Conservation (phyloP, 2,888 invertebrate species). For the Parascotia fuliginaria region DNA sequence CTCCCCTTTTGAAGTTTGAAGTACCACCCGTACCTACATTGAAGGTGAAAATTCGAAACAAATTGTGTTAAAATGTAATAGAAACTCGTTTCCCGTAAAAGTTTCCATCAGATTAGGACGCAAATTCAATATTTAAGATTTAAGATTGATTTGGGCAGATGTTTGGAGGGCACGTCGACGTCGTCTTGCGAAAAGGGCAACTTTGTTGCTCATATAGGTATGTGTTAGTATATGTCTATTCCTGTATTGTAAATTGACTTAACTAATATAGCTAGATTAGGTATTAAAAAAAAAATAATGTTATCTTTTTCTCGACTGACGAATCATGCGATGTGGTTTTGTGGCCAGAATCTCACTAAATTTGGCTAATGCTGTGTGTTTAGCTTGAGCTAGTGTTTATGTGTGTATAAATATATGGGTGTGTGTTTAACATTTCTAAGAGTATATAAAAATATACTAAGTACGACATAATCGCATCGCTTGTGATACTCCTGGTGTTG, state of each 20-base stretch:
- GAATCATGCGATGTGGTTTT: too few species aligned
- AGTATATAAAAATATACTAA: too few species aligned
- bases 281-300: neutral
- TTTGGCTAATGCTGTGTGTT: too few species aligned
- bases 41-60: constrained; percentile 82
- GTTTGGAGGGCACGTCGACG: constrained; percentile 62
- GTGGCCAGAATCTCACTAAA: too few species aligned
- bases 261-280: too few species aligned
- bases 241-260: neutral
- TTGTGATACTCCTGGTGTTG: too few species aligned
- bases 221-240: neutral
- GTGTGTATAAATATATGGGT: too few species aligned
- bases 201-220: constrained; percentile 10
- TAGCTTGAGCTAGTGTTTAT: too few species aligned
- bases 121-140: constrained; percentile 86
- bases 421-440: too few species aligned
- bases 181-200: constrained; percentile 59
- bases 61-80: constrained; percentile 85
- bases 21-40: constrained; percentile 59
- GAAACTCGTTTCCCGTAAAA: constrained; percentile 83
- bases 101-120: constrained; percentile 81
- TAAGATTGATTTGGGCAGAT: constrained; percentile 85
- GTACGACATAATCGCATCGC: too few species aligned
- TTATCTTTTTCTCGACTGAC: neutral
- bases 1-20: constrained; percentile 63